Base-by-base conservation (phyloP, 2,888 invertebrate species). In the Odontomyia ornata region DNA sequence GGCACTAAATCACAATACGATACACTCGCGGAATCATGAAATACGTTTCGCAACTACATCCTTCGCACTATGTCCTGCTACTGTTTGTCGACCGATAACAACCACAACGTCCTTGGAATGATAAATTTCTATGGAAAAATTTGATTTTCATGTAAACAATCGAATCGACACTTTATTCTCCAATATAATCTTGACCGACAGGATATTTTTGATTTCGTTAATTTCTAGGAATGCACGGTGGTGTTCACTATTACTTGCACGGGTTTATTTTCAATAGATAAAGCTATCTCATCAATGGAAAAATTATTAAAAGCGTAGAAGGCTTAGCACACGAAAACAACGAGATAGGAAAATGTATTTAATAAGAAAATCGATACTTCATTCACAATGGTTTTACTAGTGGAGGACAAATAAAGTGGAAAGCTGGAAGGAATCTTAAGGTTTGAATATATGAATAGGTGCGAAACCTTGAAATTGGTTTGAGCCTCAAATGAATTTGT, bases 261-360 rank as follows among this genome's bases (percentile, higher is more conserved):
- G 1, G n/a, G 25, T 30, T 64, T 15, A 28, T 30, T 30, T 15
- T n/a, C 7, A 64, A 13, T 15, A 9, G n/a, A 64, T 25, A 9
- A 27, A 5, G 23, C 25, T n/a, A n/a, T 52, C 47, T 71, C 25
- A 71, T 71, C 27, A 47, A 47, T 30, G 13, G 15, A 46, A 23
- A 18, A 36, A 72, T n/a, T 73, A 57, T 36, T 27, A n/a, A 36
- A 73, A 57, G 36, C 36, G 36, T 28, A 73, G 57, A 27, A 72
- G 72, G 56, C 57, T n/a, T 18, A 73, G 57, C 30, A 73, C 69
- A 69, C 57, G 21, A 57, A 71, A 73, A 60, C 73, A 73, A 52
- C 73, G 56, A 36, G 73, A 73, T 57, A 25, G 56, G 21, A 25
- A 57, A 60, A 73, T 15, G 25, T 23, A 73, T 30, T 52, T 21